These are phyloP conservation scores for Sebastes diploproa DNA, from an alignment of 2,797 vertebrate species.

Conservation along the genomic window DNA sequence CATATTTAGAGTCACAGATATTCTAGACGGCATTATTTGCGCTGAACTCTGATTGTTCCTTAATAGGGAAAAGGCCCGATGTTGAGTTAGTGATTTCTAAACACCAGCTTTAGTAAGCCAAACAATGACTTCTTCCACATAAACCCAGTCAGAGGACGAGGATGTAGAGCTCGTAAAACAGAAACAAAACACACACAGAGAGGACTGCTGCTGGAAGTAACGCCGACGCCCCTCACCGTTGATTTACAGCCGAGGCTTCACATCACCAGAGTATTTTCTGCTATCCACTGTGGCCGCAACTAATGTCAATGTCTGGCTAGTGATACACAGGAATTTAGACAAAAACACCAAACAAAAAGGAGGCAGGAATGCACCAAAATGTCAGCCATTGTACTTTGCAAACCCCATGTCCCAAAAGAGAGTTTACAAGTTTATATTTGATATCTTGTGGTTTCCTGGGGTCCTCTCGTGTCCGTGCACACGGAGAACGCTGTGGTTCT, in stretches of 20 bases:
- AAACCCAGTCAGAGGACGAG: not conserved
- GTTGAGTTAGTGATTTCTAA: constrained; percentile 31
- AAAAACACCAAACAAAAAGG: not conserved
- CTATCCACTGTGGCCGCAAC: not conserved
- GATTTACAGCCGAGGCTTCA: not conserved
- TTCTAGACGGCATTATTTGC: not conserved
- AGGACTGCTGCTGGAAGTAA: not conserved
- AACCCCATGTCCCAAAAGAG: not conserved
- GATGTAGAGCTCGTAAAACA: constrained; percentile 26
- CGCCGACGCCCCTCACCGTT: not conserved
- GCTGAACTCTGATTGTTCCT: not conserved
- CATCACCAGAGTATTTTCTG: not conserved
- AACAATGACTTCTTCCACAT: constrained; percentile 27
- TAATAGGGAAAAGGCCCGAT: constrained; percentile 31
- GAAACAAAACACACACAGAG: not conserved
- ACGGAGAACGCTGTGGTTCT: not conserved
- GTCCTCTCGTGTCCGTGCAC: not conserved
- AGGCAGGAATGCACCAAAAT: not conserved
- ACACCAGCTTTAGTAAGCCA: constrained; percentile 40
- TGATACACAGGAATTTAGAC: not conserved
- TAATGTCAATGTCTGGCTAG: not conserved
- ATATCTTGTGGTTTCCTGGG: not conserved
- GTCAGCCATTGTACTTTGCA: not conserved
- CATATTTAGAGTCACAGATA: not conserved
- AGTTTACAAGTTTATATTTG: not conserved